phyloP scores from a whole-genome alignment of 1,140 invertebrate genomes.

The Drosophila varians region DNA sequence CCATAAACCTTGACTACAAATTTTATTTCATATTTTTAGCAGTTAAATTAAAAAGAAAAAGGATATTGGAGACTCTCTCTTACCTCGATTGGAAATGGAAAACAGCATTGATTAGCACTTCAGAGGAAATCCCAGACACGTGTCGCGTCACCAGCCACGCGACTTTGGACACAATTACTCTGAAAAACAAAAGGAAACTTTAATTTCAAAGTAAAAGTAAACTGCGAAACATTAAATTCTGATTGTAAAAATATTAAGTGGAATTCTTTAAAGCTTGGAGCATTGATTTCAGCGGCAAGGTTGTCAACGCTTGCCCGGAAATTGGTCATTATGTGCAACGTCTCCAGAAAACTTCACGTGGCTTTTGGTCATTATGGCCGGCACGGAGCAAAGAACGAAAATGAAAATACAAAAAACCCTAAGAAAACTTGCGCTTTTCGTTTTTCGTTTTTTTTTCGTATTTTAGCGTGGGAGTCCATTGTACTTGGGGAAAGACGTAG shows the following conservation, averaged over 20 bases:
- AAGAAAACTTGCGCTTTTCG: slow-evolving; percentile 72
- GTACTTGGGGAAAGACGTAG: slow-evolving; percentile 34
- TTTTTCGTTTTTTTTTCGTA: too few relatives aligned
- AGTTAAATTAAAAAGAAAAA: too few relatives aligned
- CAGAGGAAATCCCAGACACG: slow-evolving; percentile 1
- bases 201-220: neutral
- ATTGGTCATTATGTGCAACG: slow-evolving; percentile 66
- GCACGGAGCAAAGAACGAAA: slow-evolving; percentile 35
- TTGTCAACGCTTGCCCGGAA: slow-evolving; percentile 33
- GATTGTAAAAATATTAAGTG: neutral
- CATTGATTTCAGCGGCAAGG: slow-evolving; percentile 2
- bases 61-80: neutral
- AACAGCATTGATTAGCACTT: neutral
- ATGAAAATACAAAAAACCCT: slow-evolving; percentile 41
- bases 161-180: neutral
- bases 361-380: slow-evolving; percentile 60
- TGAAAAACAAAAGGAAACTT: neutral
- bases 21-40: neutral
- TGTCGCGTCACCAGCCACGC: neutral
- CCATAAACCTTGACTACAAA: neutral
- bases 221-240: neutral
- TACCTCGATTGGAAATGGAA: neutral
- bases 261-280: neutral
- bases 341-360: slow-evolving; percentile 51
- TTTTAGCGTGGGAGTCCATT: slow-evolving; percentile 52